Conservation (phyloP, 2,888 invertebrate species). For the Habrosyne pyritoides region DNA sequence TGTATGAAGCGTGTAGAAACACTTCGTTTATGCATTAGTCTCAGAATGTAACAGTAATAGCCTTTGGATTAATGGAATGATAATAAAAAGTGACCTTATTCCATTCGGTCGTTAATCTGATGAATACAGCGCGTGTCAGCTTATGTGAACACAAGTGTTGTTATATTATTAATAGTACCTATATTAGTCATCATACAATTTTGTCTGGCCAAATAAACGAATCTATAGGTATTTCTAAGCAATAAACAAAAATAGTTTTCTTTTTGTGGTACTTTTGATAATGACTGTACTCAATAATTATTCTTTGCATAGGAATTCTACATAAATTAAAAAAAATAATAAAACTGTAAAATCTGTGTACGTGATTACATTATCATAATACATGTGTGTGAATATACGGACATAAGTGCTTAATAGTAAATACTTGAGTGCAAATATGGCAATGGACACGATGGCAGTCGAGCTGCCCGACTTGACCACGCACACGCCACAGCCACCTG, state of each 20-base stretch:
- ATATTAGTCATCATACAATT: background rate
- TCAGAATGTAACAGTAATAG: background rate
- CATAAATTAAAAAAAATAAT: background rate
- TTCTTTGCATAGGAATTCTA: background rate
- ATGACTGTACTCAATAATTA: background rate
- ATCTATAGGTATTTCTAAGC: no score
- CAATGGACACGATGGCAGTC: conserved; percentile 80
- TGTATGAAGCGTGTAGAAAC: background rate
- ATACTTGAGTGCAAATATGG: conserved; percentile 58
- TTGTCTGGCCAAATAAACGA: no score
- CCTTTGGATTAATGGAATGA: background rate
- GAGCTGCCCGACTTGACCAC: conserved; percentile 76
- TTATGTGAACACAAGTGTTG: background rate
- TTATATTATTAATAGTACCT: background rate
- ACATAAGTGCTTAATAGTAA: conserved; percentile 39
- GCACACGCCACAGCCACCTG: conserved; percentile 58
- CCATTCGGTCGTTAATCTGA: background rate
- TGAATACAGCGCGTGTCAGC: background rate
- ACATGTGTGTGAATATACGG: conserved; percentile 34
- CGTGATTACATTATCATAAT: conserved; percentile 21
- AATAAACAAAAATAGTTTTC: no score
- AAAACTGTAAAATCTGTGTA: conserved; percentile 6
- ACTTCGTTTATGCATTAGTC: background rate
- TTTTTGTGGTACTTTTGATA: background rate
- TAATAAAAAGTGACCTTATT: background rate